phyloP scores from a whole-genome alignment of 2,797 vertebrate species.

The Knipowitschia caucasica region DNA sequence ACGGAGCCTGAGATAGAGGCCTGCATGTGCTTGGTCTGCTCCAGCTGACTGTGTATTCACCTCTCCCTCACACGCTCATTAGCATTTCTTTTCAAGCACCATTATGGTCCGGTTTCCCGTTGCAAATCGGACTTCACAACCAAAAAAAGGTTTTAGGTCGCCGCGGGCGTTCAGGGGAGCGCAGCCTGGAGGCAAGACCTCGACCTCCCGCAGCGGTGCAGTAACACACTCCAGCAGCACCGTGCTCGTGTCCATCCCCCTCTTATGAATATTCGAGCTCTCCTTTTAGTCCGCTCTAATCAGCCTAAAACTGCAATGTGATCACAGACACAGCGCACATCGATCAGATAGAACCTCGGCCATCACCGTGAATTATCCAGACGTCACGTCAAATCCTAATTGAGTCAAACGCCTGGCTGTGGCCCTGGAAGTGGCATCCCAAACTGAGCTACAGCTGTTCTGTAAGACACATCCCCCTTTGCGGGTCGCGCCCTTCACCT shows the following conservation, averaged over 20 bases:
- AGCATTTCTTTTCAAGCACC: slow-evolving; percentile 76
- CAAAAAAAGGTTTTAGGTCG: slow-evolving; percentile 68
- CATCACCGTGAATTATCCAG: slow-evolving; percentile 41
- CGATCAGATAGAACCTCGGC: slow-evolving; percentile 46
- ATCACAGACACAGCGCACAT: slow-evolving; percentile 50
- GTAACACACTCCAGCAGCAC: slow-evolving; percentile 35
- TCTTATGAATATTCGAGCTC: slow-evolving; percentile 63
- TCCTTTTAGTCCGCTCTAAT: slow-evolving; percentile 54
- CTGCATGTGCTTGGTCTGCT: slow-evolving; percentile 19
- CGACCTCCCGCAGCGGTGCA: slow-evolving; percentile 74
- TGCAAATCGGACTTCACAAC: slow-evolving; percentile 74
- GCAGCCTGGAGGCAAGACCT: slow-evolving; percentile 68
- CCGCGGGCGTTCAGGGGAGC: slow-evolving; percentile 62
- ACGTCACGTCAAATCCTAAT: slow-evolving; percentile 37
- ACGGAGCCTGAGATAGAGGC: not conserved
- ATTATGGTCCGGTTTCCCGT: slow-evolving; percentile 75
- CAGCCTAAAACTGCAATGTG: slow-evolving; percentile 53
- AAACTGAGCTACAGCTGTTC: slow-evolving; percentile 5
- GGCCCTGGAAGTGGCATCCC: slow-evolving; percentile 19
- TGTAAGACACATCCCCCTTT: too few species aligned
- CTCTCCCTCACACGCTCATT: slow-evolving; percentile 64
- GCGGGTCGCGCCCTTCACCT: not conserved
- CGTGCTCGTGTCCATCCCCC: not conserved
- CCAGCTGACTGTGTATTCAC: slow-evolving; percentile 34
- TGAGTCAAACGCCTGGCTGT: slow-evolving; percentile 21